These are phyloP conservation scores for Rhagonycha lutea DNA, from an alignment of 2,888 invertebrate genomes.

Conservation along the genomic window DNA sequence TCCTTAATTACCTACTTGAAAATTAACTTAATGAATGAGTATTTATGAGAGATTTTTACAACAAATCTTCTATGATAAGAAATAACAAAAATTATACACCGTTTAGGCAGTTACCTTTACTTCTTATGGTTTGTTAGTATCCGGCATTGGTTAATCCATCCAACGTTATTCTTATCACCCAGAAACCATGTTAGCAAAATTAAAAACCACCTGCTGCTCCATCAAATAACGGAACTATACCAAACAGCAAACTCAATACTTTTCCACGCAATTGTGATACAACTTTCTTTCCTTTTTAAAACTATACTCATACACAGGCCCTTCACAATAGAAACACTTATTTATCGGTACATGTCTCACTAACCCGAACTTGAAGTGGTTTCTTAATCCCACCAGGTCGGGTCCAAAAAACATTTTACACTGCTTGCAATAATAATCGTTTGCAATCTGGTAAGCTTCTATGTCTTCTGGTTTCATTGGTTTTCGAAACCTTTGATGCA, in stretches of 20 bases:
- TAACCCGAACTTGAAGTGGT: conserved; percentile 46
- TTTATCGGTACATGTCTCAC: conserved; percentile 42
- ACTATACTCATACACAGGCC: conserved; percentile 46
- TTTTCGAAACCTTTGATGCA: conserved; percentile 47
- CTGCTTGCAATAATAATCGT: conserved; percentile 46
- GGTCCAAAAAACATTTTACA: conserved; percentile 49
- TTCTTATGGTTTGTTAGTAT: neutral
- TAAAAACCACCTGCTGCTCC: neutral
- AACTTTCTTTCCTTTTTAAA: conserved; percentile 38
- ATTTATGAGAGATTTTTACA: neutral
- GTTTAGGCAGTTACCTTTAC: neutral
- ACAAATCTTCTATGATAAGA: neutral
- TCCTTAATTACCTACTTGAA: no score
- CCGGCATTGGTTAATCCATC: neutral
- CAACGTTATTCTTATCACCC: neutral
- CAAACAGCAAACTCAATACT: neutral
- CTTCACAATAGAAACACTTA: conserved; percentile 49
- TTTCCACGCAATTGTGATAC: conserved; percentile 46
- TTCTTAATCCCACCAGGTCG: conserved; percentile 41
- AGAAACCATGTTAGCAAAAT: neutral
- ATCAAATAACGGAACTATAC: neutral
- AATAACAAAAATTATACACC: neutral
- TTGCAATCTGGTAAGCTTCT: conserved; percentile 42
- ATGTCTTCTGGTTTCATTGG: conserved; percentile 40
- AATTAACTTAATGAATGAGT: neutral